Evolutionary conservation across 2,888 invertebrate genomes (phyloP), one percentile per base, ranked within the genome.

Genomic region (Parnassius smintheus): DNA sequence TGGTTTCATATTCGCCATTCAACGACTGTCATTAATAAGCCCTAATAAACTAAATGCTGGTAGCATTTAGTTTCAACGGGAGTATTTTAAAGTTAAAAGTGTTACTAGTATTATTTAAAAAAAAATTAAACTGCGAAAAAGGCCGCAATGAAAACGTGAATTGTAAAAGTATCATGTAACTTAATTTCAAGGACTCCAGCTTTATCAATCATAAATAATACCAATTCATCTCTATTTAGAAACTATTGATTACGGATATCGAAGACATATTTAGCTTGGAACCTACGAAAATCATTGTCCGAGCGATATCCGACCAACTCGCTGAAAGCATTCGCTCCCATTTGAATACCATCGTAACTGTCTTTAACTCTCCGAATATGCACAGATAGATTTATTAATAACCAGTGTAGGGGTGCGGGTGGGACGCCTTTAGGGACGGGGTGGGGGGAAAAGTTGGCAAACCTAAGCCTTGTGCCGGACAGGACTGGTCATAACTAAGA

Each of bases 401-500:
- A 87, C 83, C 70, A 70, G 72, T 80, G 78, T 65, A 74, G 72
- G 74, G 72, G 67, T 57, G 73, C 76, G 73, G 70, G 70, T 63
- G 56, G 66, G 64, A 63, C 66, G 65, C 61, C 68, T 68, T 59
- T 61, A 66, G 72, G 69, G 71, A 66, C 63, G 82, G 80, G 80
- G 81, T 81, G 78, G 84, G 87, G 76, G 85, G 88, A 44, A 78
- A 88, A 80, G 83, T 89, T 89, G 86, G 88, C 88, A 85, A 87
- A 85, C 86, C 86, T 89, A 86, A 86, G 88, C 86, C 82, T 76
- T 91, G 91, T 78, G 77, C 86, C 77, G 90, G 91, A 91, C 91
- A 91, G 89, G 81, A 88, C 83, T 86, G 88, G 91, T 88, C 91
- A 91, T 91, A 91, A 88, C 91, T 89, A 91, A 91, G 91, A 91